phyloP scores from a whole-genome alignment of 2,797 vertebrate genomes.

The Capromys pilorides region DNA sequence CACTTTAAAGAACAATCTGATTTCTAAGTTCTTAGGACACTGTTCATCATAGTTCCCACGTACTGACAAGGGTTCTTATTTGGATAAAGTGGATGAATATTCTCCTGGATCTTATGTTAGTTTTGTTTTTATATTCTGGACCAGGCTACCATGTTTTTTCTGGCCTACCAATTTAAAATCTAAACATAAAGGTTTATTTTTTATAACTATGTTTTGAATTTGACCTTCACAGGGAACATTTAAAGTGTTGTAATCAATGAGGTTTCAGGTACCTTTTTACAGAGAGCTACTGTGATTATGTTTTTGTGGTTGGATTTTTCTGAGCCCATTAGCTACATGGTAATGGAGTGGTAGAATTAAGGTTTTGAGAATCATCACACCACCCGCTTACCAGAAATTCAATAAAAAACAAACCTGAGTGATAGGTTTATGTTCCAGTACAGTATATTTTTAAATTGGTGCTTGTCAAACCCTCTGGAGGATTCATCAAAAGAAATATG shows the following conservation, averaged over 20 bases:
- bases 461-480: slow-evolving; percentile 67
- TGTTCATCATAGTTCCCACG: slow-evolving; percentile 39
- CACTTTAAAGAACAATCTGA: slow-evolving; percentile 20
- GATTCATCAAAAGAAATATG: slow-evolving; percentile 75
- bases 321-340: slow-evolving; percentile 76
- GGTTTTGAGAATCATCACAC: slow-evolving; percentile 77
- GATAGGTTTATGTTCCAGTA: slow-evolving; percentile 78
- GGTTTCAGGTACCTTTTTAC: slow-evolving; percentile 75
- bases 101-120: slow-evolving; percentile 59
- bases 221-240: slow-evolving; percentile 75
- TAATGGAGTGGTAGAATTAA: slow-evolving; percentile 70
- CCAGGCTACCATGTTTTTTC: slow-evolving; percentile 75
- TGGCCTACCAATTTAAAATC: slow-evolving; percentile 72
- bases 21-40: slow-evolving; percentile 17
- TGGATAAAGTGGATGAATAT: slow-evolving; percentile 74
- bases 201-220: slow-evolving; percentile 80
- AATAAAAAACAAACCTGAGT: slow-evolving; percentile 74
- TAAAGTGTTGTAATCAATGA: slow-evolving; percentile 75
- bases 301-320: slow-evolving; percentile 79
- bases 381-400: slow-evolving; percentile 77
- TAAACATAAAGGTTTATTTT: slow-evolving; percentile 80
- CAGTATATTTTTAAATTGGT: slow-evolving; percentile 75
- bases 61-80: slow-evolving; percentile 67
- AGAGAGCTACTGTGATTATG: slow-evolving; percentile 70
- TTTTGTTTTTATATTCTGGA: slow-evolving; percentile 61